Base-by-base conservation (phyloP, 2,888 invertebrate genomes). In the Cyaniris semiargus region DNA sequence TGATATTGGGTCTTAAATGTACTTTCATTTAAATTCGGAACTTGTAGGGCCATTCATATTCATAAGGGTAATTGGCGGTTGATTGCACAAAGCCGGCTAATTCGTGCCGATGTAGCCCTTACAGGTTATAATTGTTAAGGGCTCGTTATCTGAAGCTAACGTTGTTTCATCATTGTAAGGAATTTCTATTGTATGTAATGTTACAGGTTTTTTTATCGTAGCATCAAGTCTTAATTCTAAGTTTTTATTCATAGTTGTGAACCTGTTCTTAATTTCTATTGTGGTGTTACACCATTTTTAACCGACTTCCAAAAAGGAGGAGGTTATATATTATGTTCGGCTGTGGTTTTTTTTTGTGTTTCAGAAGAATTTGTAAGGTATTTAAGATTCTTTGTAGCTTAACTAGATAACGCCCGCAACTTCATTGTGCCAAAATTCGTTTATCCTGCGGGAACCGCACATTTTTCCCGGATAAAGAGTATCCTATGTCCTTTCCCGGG, bases 51-150 rank as follows among this genome's bases (percentile, higher is more conserved):
- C 92, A 92, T 92, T 92, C 92, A 92, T 91, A 92, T 93, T 94
- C 93, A 93, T 93, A 92, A 93, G 90, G 87, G 86, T 88, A 89
- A 90, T 91, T 91, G 90, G 90, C 89, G 94, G 91, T 89, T 94
- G 94, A 94, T 94, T 94, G 94, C 94, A 94, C 94, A 94, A 94
- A 94, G 92, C 88, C 83, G 85, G 88, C 92, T 94, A 94, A 94
- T 94, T 94, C 86, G 85, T 87, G 85, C 88, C 87, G 85, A 53
- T 48, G 74, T 74, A 70, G 48, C 74, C 74, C 74, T 74, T 48
- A 74, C 74, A 27, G 27, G 21, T 74, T 53, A 27, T 48, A 74
- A 74, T 74, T 48, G 72, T 23, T 44, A 44, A 48, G 8, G 53
- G 74, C 21, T 48, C 66, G 66, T 23, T 48, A 48, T 8, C 74